Conservation (phyloP, 1,140 invertebrate genomes). For the Tribolium castaneum region DNA sequence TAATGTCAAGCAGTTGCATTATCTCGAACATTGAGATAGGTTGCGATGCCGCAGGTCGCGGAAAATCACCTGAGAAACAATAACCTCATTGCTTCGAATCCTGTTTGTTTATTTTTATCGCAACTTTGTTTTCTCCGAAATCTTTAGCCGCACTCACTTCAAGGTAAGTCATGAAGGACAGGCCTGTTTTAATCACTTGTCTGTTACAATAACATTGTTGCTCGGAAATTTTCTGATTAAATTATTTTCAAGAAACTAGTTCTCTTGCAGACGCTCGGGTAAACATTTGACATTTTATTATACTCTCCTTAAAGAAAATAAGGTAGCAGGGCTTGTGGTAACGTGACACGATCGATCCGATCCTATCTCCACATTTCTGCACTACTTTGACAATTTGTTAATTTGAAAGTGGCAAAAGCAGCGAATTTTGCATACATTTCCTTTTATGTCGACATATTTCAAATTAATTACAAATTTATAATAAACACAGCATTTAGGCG, state of each 20-base stretch:
- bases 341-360: neutral
- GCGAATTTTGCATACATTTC: neutral
- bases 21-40: constrained; percentile 1
- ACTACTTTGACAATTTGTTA: neutral
- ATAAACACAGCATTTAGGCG: neutral
- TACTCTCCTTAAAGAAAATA: neutral
- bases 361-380: neutral
- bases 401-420: neutral
- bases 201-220: neutral
- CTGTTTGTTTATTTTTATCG: constrained; percentile 7
- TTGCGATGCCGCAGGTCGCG: neutral
- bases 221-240: constrained; percentile 16
- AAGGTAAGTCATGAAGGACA: constrained; percentile 15
- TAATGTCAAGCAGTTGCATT: neutral
- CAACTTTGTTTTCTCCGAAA: constrained; percentile 10
- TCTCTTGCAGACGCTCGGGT: neutral
- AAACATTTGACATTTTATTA: neutral
- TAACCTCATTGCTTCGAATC: constrained; percentile 10
- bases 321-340: neutral
- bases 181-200: neutral
- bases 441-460: neutral
- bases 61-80: constrained; percentile 17
- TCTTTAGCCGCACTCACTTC: constrained; percentile 9
- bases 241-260: constrained; percentile 10
- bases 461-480: neutral